Evolutionary conservation across 2,113 vertebrate genomes (phyloP), one percentile per base, ranked within the genome.

Genomic region (Bufo gargarizans): DNA sequence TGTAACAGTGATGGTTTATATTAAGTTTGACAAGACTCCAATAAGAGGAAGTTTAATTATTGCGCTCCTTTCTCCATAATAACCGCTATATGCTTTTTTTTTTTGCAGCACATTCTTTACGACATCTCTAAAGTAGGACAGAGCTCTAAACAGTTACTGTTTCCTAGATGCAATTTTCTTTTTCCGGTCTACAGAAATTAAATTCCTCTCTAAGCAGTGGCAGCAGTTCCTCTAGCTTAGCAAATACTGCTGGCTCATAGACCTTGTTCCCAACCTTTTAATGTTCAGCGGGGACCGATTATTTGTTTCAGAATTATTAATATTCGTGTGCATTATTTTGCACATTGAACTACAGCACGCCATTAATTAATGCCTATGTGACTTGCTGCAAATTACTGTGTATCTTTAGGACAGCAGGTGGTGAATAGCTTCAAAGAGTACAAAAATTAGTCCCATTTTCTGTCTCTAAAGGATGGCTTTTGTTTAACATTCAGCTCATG

Each of bases 361-460:
- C 77, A 79, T 65, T 88, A 88, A 88, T 88, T 88, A 88, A 71
- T 77, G 78, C 74, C 74, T 58, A 43, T 20, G 74, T 16, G 69
- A 78, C 74, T 63, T 58, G 63, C 59, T 78, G 58, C 87, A 89
- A 84, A 89, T 89, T 12, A 59, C 81, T 84, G 82, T 84, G 82
- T 89, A 89, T 89, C 87, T 89, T 89, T 84, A 83, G 87, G 81
- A 84, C 87, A 89, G 87, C 87, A 89, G 87, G 87, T 89, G 87
- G 82, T 78, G 74, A 77, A 84, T 89, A 65, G 87, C 87, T 83
- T 88, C 69, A 53, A 87, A 84, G 80, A 83, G 61, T 45, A 84
- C 80, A 83, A 59, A 88, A 83, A 88, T 84, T 63, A 77, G 80
- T 77, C 72, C 71, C 80, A 80, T 84, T 82, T 88, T 77, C 45